Conservation (phyloP, 2,113 vertebrate species). For the Thalassarche chlororhynchos region DNA sequence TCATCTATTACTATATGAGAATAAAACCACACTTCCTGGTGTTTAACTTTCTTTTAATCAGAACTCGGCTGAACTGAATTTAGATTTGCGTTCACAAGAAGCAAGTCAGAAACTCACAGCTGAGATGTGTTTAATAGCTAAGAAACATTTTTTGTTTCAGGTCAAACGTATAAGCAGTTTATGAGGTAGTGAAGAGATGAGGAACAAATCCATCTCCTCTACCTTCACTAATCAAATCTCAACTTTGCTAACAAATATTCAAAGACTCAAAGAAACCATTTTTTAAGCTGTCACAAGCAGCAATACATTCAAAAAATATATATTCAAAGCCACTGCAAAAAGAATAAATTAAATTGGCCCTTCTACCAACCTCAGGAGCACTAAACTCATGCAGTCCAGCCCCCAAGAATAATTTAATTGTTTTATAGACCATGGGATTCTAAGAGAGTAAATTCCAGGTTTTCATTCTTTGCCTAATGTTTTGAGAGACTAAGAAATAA, state of each 20-base stretch:
- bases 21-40: background rate
- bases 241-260: background rate
- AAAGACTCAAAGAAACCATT: background rate
- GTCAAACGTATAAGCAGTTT: background rate
- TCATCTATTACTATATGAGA: background rate
- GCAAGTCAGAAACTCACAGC: background rate
- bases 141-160: background rate
- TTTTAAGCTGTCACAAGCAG: background rate
- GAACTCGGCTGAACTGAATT: background rate
- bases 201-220: background rate
- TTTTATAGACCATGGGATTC: background rate
- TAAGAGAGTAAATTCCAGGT: background rate
- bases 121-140: background rate
- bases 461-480: background rate
- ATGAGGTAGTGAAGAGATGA: background rate
- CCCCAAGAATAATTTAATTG: background rate
- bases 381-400: background rate
- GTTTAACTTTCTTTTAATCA: background rate
- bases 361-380: background rate
- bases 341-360: background rate
- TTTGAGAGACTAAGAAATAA: background rate
- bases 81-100: background rate
- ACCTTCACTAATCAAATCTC: background rate
- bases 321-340: background rate
- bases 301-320: background rate